Base-by-base conservation (phyloP, 2,888 invertebrate species). In the Cyclophora albipunctata region DNA sequence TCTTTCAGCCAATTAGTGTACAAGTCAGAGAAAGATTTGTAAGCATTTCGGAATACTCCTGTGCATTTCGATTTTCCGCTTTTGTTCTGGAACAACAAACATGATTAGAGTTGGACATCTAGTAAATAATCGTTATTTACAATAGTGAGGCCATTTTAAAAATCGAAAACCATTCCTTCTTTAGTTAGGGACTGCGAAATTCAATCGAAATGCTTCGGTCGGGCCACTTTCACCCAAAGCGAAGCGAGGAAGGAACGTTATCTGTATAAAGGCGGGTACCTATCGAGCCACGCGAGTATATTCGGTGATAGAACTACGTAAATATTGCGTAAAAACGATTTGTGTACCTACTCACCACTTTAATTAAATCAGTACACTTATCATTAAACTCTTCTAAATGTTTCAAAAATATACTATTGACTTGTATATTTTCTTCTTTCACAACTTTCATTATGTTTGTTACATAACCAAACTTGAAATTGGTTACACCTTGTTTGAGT, bases 361-460 rank as follows among this genome's bases (percentile, higher is more conserved):
- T 84, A 34, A 91, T 84, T 46, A 88, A 81, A 20, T 78, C 69
- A 52, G 79, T 85, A 66, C 91, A 91, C 56, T 82, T 90, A 43
- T 90, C 87, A 67, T 91, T 89, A 66, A 93, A 94, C 33, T 75
- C 79, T 60, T 93, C 90, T 49, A 96, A 77, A 63, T 90, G 91
- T 43, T 90, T 82, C 34, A 94, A 73, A 67, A 93, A 93, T 52
- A 78, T 69, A 41, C 88, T 75, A 69, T 92, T 92, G 0, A 94
- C 91, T 59, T 84, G 78, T 0, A 97, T 77, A 47, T 91, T 83
- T 67, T 93, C 90, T 45, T 87, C 76, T 56, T 90, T 84, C 54
- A 92, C 90, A 43, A 91, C 78, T 61, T 94, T 89, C 90, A 97
- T 90, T 34, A 97, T 82, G 68, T 91, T 90, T 7, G 91, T 72